These are phyloP conservation scores for Cliona cf. orientalis DNA, from an alignment of 37 sponge, comb jelly and placozoan species.

Conservation along the genomic window DNA sequence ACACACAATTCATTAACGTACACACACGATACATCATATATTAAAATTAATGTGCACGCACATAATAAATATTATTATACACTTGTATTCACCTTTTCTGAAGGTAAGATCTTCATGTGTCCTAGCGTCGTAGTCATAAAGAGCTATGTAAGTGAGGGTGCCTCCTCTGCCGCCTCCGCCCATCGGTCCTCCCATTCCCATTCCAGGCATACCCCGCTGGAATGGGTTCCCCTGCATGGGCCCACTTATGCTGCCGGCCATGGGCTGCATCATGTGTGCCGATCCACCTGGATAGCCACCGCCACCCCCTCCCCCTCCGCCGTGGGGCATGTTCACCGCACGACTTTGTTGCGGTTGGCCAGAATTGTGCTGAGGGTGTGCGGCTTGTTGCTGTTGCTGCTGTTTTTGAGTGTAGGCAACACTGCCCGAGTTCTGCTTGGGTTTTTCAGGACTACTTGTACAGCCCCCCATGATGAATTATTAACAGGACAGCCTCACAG, in stretches of 20 bases:
- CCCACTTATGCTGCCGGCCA: not conserved
- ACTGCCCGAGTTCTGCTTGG: conserved; percentile 29
- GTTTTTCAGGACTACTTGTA: conserved; percentile 32
- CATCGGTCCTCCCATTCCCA: not conserved
- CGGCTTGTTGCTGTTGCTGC: not conserved
- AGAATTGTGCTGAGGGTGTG: not conserved
- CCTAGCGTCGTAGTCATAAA: conserved; percentile 93
- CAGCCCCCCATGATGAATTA: conserved; percentile 57
- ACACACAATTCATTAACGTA: too few relatives aligned
- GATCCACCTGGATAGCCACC: not conserved
- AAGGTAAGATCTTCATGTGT: conserved; percentile 91
- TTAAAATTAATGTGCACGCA: too few relatives aligned
- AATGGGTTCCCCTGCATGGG: conserved; percentile 15
- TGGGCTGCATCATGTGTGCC: not conserved
- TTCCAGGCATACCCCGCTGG: not conserved
- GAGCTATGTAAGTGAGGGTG: conserved; percentile 64
- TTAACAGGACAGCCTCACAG: not conserved
- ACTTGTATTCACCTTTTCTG: conserved; percentile 74
- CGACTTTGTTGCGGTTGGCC: not conserved
- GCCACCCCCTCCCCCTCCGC: not conserved
- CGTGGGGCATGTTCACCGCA: not conserved
- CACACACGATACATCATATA: too few relatives aligned
- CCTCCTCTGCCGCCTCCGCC: conserved; percentile 11
- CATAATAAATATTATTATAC: too few relatives aligned
- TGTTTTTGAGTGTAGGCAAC: conserved; percentile 4